phyloP scores from a whole-genome alignment of 2,797 vertebrate genomes.

The Rhinichthys osculus region DNA sequence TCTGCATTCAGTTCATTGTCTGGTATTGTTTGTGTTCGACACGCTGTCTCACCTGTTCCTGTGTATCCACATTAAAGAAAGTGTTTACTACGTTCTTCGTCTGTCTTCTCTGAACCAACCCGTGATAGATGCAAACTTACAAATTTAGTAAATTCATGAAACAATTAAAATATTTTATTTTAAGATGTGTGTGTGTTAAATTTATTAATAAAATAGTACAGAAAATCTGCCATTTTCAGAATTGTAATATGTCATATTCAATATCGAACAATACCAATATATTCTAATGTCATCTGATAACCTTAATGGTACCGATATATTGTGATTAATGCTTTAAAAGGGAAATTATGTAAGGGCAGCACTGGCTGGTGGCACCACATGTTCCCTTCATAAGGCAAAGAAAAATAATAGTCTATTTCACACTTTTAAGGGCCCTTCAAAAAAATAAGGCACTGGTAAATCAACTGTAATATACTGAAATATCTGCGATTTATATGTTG shows the following conservation, averaged over 20 bases:
- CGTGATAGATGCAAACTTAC: not conserved
- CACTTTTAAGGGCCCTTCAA: not conserved
- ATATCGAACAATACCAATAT: not conserved
- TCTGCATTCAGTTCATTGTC: too few relatives aligned
- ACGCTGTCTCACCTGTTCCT: too few relatives aligned
- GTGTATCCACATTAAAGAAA: too few relatives aligned
- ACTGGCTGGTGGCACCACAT: too few relatives aligned
- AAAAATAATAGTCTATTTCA: not conserved
- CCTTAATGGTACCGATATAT: not conserved
- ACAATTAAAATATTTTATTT: not conserved
- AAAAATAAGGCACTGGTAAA: not conserved
- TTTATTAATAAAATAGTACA: too few relatives aligned
- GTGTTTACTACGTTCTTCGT: too few relatives aligned
- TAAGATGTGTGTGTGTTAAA: not conserved
- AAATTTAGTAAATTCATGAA: not conserved
- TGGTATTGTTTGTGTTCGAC: too few relatives aligned
- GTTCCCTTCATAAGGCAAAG: not conserved
- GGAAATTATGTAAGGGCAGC: not conserved
- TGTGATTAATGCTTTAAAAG: not conserved
- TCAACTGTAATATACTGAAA: not conserved
- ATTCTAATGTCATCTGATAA: not conserved
- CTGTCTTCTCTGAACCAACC: too few relatives aligned
- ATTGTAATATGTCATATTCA: not conserved
- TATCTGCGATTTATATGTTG: not conserved
- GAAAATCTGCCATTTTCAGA: not conserved